Conservation (phyloP, 2,888 invertebrate genomes). For the Meta bourneti region DNA sequence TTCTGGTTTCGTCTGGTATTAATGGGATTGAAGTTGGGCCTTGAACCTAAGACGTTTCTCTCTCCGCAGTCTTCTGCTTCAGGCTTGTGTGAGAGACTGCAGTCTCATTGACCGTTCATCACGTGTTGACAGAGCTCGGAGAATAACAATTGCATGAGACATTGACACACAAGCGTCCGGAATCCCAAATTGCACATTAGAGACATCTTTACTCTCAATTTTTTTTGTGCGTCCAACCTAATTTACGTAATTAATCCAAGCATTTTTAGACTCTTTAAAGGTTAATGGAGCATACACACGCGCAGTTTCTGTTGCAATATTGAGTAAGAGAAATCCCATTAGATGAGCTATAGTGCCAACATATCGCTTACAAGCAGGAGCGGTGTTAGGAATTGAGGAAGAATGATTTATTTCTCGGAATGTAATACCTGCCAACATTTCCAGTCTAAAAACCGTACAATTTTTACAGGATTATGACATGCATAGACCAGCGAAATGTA, state of each 20-base stretch:
- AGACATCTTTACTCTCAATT: not conserved
- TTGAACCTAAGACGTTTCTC: constrained; percentile 26
- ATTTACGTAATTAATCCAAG: not conserved
- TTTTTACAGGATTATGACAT: too few relatives aligned
- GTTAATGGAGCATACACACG: not conserved
- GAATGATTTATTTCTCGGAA: too few relatives aligned
- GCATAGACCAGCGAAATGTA: too few relatives aligned
- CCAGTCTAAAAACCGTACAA: too few relatives aligned
- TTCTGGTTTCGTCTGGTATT: constrained; percentile 38
- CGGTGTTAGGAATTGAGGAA: too few relatives aligned
- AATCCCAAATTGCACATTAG: not conserved
- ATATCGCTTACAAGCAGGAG: too few relatives aligned
- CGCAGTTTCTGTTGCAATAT: too few relatives aligned
- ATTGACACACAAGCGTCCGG: not conserved
- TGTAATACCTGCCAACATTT: too few relatives aligned
- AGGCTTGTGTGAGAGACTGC: not conserved
- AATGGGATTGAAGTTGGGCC: constrained; percentile 2
- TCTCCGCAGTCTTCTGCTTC: not conserved
- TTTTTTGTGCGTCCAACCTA: not conserved
- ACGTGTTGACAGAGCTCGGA: not conserved
- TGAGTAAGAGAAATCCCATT: too few relatives aligned
- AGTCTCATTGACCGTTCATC: not conserved
- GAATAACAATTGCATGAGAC: not conserved
- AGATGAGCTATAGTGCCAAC: too few relatives aligned
- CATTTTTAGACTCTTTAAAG: not conserved